Evolutionary conservation across 1,140 invertebrate species (phyloP).

Genomic region (Drosophila ercepeae): DNA sequence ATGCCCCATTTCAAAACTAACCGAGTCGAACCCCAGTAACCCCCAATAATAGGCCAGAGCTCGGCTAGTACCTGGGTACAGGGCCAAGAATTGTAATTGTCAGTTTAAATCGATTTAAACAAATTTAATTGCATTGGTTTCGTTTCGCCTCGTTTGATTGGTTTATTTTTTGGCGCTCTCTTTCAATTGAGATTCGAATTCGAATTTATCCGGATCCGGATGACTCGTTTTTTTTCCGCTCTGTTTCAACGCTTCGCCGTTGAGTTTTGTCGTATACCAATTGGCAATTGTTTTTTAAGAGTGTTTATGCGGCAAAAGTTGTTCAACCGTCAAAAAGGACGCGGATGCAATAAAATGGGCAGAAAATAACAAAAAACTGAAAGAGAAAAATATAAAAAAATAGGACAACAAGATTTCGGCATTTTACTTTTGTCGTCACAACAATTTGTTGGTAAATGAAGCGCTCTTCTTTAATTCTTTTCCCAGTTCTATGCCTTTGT

Average conservation of each 20-base stretch:
- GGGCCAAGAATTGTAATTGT: slow-evolving; percentile 61
- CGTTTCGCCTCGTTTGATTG: slow-evolving; percentile 17
- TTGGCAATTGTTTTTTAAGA: slow-evolving; percentile 74
- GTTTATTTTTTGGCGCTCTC: slow-evolving; percentile 14
- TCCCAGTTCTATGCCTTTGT: slow-evolving; percentile 7
- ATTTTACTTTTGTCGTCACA: slow-evolving; percentile 59
- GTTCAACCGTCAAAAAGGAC: slow-evolving; percentile 67
- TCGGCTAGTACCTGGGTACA: too few species aligned
- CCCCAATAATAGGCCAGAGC: too few species aligned
- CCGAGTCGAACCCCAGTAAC: slow-evolving; percentile 4
- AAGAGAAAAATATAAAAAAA: slow-evolving; percentile 6
- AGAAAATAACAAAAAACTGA: not conserved
- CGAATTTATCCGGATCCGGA: not conserved
- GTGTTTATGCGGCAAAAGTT: slow-evolving; percentile 68
- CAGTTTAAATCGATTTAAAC: slow-evolving; percentile 77
- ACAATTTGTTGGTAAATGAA: slow-evolving; percentile 78
- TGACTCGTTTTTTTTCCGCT: slow-evolving; percentile 18
- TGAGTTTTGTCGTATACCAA: slow-evolving; percentile 46
- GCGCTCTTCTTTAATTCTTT: slow-evolving; percentile 66
- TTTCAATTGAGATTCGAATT: slow-evolving; percentile 10
- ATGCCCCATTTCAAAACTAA: slow-evolving; percentile 3
- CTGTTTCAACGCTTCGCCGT: not conserved
- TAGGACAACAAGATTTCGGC: slow-evolving; percentile 36
- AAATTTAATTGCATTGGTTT: slow-evolving; percentile 78
- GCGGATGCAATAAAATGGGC: slow-evolving; percentile 21